These are phyloP conservation scores for Microtus oregoni DNA, from an alignment of 2,113 vertebrate species.

Conservation along the genomic window DNA sequence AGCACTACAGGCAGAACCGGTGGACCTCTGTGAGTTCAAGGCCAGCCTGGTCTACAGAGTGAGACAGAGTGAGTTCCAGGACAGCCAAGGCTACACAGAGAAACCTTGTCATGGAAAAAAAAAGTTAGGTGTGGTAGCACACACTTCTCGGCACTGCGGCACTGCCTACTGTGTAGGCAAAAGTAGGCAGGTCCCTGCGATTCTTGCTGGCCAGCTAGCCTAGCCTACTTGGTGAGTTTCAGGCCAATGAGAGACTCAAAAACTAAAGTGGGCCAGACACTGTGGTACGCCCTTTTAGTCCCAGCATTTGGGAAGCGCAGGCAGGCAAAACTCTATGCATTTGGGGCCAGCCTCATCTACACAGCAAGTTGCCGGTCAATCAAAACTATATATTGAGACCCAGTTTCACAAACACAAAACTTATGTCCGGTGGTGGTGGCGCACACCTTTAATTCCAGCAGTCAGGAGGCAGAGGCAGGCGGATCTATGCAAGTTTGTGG, in stretches of 20 bases:
- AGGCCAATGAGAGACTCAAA: not conserved
- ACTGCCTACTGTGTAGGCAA: not conserved
- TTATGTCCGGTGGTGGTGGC: not conserved
- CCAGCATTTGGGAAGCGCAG: not conserved
- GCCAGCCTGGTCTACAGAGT: no score
- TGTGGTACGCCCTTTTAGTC: not conserved
- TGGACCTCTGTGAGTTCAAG: no score
- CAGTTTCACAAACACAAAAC: not conserved
- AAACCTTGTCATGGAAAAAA: no score
- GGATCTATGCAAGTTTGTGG: no score
- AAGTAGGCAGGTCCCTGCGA: not conserved
- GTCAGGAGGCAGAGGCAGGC: no score
- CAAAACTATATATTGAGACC: not conserved
- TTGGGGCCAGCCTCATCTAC: not conserved
- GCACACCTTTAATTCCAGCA: no score
- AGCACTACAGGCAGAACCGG: fast-evolving
- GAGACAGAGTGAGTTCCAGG: no score
- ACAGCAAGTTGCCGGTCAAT: no score
- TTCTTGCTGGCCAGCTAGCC: no score
- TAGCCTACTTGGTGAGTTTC: not conserved
- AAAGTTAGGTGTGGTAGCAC: no score
- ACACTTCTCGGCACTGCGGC: no score
- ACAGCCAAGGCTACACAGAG: no score
- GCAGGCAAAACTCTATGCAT: not conserved
- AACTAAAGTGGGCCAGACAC: not conserved